Base-by-base conservation (phyloP, 1,140 invertebrate genomes). In the Panonychus citri region DNA sequence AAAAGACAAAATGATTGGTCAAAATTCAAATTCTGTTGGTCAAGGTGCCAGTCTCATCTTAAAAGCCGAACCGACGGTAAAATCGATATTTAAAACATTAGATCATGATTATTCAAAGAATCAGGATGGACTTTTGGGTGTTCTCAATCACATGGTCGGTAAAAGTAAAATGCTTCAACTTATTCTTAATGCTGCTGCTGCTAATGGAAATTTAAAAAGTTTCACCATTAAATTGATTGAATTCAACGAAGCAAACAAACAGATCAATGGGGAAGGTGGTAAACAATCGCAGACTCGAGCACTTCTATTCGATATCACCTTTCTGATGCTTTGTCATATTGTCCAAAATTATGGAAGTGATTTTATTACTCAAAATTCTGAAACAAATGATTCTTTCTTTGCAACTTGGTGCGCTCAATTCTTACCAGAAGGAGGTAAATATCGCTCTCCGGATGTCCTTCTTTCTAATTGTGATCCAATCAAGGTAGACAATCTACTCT, bases 401-500 rank as follows among this genome's bases (percentile, higher is more conserved):
- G 84, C 88, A 62, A 81, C 85, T 62, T 96, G 89, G 89, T 81
- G 85, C 7, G 75, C 78, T n/a, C 79, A 84, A 39, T 91, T 85
- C 67, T 82, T 94, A 78, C 79, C 85, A 0, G 85, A 90, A 64
- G 77, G 80, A 7, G 81, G 84, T 24, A 79, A 80, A 61, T 80
- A 85, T 2, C 90, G 90, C 69, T 85, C 82, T 53, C 82, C 83
- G 1, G 81, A 85, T 52, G 79, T 80, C 62, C 81, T 88, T 65
- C 63, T 86, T 1, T 77, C 78, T 48, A 78, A 80, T 37, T 78
- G 81, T 61, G 87, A 94, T 66, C 74, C 78, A 26, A 71, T 71
- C 43, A 78, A 81, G 62, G 80, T 93, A 1, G 87, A 94, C 64
- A 72, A 80, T 53, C 73, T 96, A 2, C 72, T 94, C 12, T 70